Conservation (phyloP, 2,113 vertebrate species). For the Mormyrus lacerda region DNA sequence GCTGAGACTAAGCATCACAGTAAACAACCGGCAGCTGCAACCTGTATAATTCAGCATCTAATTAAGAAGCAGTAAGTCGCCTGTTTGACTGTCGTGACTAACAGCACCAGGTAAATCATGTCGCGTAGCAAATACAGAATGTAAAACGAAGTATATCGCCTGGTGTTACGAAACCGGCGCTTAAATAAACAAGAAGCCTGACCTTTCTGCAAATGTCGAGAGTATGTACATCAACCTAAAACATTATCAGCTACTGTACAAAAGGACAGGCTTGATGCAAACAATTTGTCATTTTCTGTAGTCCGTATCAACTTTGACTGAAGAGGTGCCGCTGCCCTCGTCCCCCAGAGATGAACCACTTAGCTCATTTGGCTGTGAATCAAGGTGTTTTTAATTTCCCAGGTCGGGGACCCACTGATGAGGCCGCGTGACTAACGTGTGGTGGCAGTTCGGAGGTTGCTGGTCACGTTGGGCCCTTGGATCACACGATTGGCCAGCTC, state of each 20-base stretch:
- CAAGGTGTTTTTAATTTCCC: constrained; percentile 35
- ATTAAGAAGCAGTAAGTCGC: neutral
- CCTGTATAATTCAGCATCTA: neutral
- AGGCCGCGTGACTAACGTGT: constrained; percentile 35
- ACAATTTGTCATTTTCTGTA: constrained; percentile 54
- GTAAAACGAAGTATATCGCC: neutral
- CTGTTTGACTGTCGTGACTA: neutral
- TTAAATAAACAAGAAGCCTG: constrained; percentile 47
- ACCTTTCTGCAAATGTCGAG: constrained; percentile 58
- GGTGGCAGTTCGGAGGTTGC: constrained; percentile 28
- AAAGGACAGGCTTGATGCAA: constrained; percentile 46
- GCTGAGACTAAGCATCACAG: neutral
- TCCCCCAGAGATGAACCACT: constrained; percentile 50
- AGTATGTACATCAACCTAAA: constrained; percentile 49
- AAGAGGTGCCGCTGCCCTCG: constrained; percentile 22
- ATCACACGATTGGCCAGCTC: constrained; percentile 49
- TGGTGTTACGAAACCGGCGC: neutral
- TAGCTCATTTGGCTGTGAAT: constrained; percentile 41
- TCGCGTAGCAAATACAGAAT: neutral
- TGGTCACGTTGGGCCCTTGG: constrained; percentile 44
- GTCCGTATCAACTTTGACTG: constrained; percentile 48
- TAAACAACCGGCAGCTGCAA: neutral
- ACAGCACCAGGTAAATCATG: neutral
- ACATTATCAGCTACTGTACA: constrained; percentile 49
- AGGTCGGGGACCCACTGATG: constrained; percentile 19